A percentile compares a stretch with the other conserved stretches of the same genome.
Conservation (phyloP, 2,797 vertebrate genomes). For the Sparidentex hasta region DNA sequence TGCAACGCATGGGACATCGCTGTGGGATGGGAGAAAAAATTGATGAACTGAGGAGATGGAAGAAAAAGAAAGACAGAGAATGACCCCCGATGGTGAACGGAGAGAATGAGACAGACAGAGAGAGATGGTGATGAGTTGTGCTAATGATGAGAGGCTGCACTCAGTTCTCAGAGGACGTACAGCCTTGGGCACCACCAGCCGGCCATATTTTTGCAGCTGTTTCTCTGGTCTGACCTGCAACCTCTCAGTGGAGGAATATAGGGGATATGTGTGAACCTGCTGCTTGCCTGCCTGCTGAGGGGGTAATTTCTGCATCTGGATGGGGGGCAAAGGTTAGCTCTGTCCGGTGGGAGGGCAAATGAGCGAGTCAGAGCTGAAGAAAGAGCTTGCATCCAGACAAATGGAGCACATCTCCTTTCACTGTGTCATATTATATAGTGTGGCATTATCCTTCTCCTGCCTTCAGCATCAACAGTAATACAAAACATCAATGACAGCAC, state of each 20-base stretch:
- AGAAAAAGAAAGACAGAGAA: slow-evolving; percentile 41
- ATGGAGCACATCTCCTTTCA: slow-evolving; percentile 69
- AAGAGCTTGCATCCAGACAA: slow-evolving; percentile 71
- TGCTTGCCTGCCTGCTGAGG: slow-evolving; percentile 75
- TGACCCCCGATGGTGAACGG: slow-evolving; percentile 57
- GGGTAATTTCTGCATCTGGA: slow-evolving; percentile 83
- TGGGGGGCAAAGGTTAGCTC: slow-evolving; percentile 71
- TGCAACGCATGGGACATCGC: slow-evolving; percentile 18
- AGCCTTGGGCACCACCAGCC: slow-evolving; percentile 74
- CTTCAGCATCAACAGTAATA: slow-evolving; percentile 72
- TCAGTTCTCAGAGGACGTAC: slow-evolving; percentile 64
- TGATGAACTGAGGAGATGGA: slow-evolving; percentile 37
- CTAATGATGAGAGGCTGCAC: slow-evolving; percentile 71
- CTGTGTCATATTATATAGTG: slow-evolving; percentile 46
- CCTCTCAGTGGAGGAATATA: slow-evolving; percentile 60
- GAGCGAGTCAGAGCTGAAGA: slow-evolving; percentile 46
- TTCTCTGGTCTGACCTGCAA: slow-evolving; percentile 74
- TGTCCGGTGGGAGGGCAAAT: slow-evolving; percentile 75
- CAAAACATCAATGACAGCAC: slow-evolving; percentile 67
- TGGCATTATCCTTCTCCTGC: slow-evolving; percentile 68
- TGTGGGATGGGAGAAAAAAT: slow-evolving; percentile 29
- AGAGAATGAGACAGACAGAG: slow-evolving; percentile 53
- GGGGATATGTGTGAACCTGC: slow-evolving; percentile 71
- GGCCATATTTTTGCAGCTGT: slow-evolving; percentile 79
- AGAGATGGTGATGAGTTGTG: slow-evolving; percentile 67